Evolutionary conservation across 2,888 invertebrate genomes (phyloP), one percentile per base, ranked within the genome.

Genomic region (Pristionchus entomophagus): DNA sequence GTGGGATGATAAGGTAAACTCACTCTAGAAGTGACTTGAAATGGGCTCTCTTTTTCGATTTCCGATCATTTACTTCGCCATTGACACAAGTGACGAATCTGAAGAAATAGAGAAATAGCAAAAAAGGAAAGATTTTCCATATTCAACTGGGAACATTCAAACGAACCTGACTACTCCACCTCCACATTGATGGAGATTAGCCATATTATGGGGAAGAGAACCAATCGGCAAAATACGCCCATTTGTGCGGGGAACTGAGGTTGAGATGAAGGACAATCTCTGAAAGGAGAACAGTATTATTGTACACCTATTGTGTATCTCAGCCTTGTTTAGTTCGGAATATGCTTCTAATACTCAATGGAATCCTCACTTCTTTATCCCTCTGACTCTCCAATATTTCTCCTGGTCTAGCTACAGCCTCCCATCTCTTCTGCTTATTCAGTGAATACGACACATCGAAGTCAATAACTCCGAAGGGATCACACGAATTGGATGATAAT

Each of bases 351-450:
- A 8, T 32, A 26, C 26, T 62, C 14, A n/a, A 59, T 22, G 3
- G 22, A 59, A 5, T 56, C 3, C 73, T 73, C n/a, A 77, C 77
- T 26, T 77, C 29, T 22, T 5, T 22, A 45, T 45, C 65, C 22
- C 26, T 38, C 17, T 77, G 26, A 6, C 14, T 77, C 29, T 35
- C 29, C 35, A 45, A n/a, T n/a, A 77, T 35, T 17, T 77, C 49
- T 29, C n/a, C 41, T 17, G 77, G 77, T 45, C 35, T 77, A 3
- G 45, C 49, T 12, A 38, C 77, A 45, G 77, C 77, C 77, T 77
- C 77, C 77, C 77, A 77, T 77, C 77, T 77, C 77, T 77, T 77
- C 17, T 77, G 77, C 35, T 77, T 77, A 77, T 77, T 77, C 2
- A 77, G 29, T 45, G 77, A 77, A 77, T 77, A 49, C 14, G 29